phyloP scores from a whole-genome alignment of 2,113 vertebrate species.

The Pterocles burchelli region DNA sequence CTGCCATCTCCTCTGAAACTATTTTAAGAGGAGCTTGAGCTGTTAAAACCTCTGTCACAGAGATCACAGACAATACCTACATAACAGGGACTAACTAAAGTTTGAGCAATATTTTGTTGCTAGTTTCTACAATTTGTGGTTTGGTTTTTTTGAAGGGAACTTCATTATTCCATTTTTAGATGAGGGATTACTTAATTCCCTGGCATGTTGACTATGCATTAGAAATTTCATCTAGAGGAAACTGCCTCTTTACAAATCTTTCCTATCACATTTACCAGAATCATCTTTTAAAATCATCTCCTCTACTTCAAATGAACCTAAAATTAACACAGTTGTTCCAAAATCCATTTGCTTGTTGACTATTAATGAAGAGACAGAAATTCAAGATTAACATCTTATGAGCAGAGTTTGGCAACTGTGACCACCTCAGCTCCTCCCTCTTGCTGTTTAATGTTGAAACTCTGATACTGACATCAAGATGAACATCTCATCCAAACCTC shows the following conservation, averaged over 20 bases:
- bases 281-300: neutral
- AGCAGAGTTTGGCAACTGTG: neutral
- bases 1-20: constrained; percentile 21
- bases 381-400: neutral
- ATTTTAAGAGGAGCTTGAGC: constrained; percentile 44
- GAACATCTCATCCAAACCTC: neutral
- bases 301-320: constrained; percentile 12
- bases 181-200: constrained; percentile 19
- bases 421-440: neutral
- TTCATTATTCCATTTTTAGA: neutral
- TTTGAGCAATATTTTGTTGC: neutral
- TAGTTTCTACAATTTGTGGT: neutral
- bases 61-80: neutral
- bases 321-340: neutral
- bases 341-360: constrained; percentile 4
- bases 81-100: neutral
- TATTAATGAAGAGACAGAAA: neutral
- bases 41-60: constrained; percentile 23
- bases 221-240: constrained; percentile 38
- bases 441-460: neutral
- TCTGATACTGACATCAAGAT: neutral
- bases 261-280: neutral
- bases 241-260: neutral
- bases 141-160: neutral
- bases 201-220: neutral